phyloP scores from a whole-genome alignment of 2,888 invertebrate species.

The Chaitophorus viminalis region DNA sequence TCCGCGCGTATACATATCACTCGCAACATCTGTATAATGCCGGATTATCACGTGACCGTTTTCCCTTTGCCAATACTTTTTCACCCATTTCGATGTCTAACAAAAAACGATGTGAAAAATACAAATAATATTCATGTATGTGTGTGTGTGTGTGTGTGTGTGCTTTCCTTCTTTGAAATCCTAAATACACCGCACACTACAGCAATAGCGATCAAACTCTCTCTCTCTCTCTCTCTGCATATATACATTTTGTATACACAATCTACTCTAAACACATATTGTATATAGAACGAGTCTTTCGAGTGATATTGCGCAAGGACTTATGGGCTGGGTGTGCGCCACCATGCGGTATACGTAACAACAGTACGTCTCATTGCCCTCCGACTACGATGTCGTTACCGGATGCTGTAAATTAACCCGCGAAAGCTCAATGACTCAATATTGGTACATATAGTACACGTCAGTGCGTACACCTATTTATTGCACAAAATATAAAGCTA shows the following conservation, averaged over 20 bases:
- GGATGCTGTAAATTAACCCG: neutral
- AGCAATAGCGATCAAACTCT: neutral
- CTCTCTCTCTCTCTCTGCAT: neutral
- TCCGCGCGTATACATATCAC: too few relatives aligned
- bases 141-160: neutral
- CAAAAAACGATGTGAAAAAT: too few relatives aligned
- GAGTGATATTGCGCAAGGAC: neutral
- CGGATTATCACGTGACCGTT: too few relatives aligned
- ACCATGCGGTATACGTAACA: neutral
- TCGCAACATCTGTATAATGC: too few relatives aligned
- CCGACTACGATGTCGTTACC: neutral
- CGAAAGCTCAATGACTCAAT: neutral
- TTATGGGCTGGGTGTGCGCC: neutral
- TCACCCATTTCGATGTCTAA: too few relatives aligned
- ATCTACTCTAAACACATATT: too few relatives aligned
- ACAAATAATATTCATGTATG: too few relatives aligned
- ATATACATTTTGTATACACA: too few relatives aligned
- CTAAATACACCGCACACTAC: neutral
- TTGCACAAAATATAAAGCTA: too few relatives aligned
- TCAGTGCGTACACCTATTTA: too few relatives aligned
- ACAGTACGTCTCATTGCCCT: neutral
- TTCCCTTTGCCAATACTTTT: too few relatives aligned
- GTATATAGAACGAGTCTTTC: neutral
- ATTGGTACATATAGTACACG: too few relatives aligned
- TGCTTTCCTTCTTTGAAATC: neutral